Conservation (phyloP, 2,888 invertebrate genomes). For the Philereme vetulata region DNA sequence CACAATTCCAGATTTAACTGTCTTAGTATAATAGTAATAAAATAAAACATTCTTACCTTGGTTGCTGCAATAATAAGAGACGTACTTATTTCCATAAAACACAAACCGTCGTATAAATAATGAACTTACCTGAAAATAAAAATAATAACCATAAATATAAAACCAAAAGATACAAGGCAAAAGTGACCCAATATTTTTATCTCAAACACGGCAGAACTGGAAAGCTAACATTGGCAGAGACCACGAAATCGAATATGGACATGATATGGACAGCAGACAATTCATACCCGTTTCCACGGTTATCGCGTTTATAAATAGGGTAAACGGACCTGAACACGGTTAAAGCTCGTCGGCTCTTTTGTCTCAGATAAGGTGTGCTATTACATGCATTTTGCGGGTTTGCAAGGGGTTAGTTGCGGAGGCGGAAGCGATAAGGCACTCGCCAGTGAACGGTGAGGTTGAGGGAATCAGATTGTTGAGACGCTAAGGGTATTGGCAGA, state of each 20-base stretch:
- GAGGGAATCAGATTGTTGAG: constrained; percentile 74
- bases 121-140: constrained; percentile 28
- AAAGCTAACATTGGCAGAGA: constrained; percentile 28
- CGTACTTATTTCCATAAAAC: neutral
- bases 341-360: constrained; percentile 59
- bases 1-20: too few relatives aligned
- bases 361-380: constrained; percentile 61
- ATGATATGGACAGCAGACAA: constrained; percentile 40
- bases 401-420: constrained; percentile 39
- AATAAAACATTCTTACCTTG: too few relatives aligned
- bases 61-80: too few relatives aligned
- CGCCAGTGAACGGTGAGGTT: constrained; percentile 50
- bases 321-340: constrained; percentile 49
- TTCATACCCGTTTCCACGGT: constrained; percentile 41
- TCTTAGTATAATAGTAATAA: too few relatives aligned
- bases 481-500: constrained; percentile 59
- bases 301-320: constrained; percentile 49
- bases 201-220: constrained; percentile 3
- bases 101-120: neutral
- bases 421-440: constrained; percentile 67
- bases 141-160: constrained; percentile 1
- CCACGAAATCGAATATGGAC: constrained; percentile 40
- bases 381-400: constrained; percentile 43
- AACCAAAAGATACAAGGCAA: neutral
- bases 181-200: constrained; percentile 9